Conservation (phyloP, 1,140 invertebrate genomes). For the Lethrus apterus region DNA sequence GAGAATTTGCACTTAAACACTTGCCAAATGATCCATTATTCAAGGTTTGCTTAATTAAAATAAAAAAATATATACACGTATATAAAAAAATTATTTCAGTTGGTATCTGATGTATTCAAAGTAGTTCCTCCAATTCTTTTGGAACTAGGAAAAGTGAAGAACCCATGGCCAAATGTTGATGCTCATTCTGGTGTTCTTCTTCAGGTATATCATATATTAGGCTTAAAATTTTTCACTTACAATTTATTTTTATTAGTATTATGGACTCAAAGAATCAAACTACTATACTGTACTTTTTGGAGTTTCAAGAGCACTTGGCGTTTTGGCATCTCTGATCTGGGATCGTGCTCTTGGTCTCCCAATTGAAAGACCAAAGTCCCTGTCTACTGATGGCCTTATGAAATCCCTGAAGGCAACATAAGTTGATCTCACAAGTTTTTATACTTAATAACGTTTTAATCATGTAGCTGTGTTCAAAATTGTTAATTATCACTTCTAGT, state of each 20-base stretch:
- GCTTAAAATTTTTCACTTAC: too few relatives aligned
- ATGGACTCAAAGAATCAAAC: conserved; percentile 86
- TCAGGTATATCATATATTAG: too few relatives aligned
- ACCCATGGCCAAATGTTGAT: conserved; percentile 99
- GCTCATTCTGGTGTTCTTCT: conserved; percentile 93
- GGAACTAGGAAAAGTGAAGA: conserved; percentile 94
- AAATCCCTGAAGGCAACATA: conserved; percentile 41
- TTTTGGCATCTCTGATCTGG: conserved; percentile 88
- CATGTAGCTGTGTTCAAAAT: too few relatives aligned
- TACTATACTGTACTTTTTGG: conserved; percentile 98
- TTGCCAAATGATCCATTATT: conserved; percentile 87
- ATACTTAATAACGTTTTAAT: too few relatives aligned
- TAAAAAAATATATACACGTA: conserved; percentile 24
- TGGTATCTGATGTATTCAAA: conserved; percentile 90
- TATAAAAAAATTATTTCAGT: conserved; percentile 26
- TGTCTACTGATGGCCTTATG: conserved; percentile 79
- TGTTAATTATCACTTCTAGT: too few relatives aligned
- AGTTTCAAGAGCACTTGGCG: conserved; percentile 88
- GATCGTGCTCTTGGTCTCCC: conserved; percentile 89
- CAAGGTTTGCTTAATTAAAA: conserved; percentile 52
- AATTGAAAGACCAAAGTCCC: conserved; percentile 93
- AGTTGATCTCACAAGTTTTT: too few relatives aligned
- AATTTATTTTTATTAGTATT: too few relatives aligned
- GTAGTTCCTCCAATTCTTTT: conserved; percentile 88
- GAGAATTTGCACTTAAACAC: conserved; percentile 92